Conservation (phyloP, 2,797 vertebrate species). For the Coendou prehensilis region DNA sequence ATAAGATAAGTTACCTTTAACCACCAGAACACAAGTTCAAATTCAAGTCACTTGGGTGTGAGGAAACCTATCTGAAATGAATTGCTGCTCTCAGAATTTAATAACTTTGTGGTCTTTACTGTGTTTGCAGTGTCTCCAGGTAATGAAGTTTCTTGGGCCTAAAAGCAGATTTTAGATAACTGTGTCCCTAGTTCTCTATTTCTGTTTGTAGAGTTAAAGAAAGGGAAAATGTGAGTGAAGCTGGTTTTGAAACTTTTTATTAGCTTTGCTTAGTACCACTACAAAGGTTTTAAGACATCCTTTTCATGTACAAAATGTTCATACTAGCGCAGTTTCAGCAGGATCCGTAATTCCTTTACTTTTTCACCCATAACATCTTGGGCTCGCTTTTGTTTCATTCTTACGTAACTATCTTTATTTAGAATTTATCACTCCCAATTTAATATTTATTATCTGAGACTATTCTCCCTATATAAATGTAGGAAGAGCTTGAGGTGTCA, state of each 20-base stretch:
- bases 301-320: conserved; percentile 8
- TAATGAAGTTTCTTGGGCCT: conserved; percentile 56
- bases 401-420: conserved; percentile 56
- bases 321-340: not conserved
- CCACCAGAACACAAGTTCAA: conserved; percentile 71
- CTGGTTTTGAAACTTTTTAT: conserved; percentile 56
- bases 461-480: not conserved
- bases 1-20: conserved; percentile 66
- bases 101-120: conserved; percentile 49
- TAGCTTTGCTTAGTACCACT: not conserved
- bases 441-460: conserved; percentile 27
- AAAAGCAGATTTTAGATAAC: conserved; percentile 66
- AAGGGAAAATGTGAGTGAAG: conserved; percentile 38
- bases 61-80: conserved; percentile 58
- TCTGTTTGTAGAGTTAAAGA: conserved; percentile 68
- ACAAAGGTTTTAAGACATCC: conserved; percentile 43
- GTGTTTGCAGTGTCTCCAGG: conserved; percentile 21
- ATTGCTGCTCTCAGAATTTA: conserved; percentile 62
- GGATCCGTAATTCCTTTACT: not conserved
- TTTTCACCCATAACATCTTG: not conserved
- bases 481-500: not conserved
- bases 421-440: conserved; percentile 27
- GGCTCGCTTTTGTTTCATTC: conserved; percentile 34
- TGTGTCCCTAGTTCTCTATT: conserved; percentile 48
- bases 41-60: conserved; percentile 65